Evolutionary conservation across 2,888 invertebrate genomes (phyloP), one percentile per base, ranked within the genome.

Genomic region (Cheiracanthium punctorium): DNA sequence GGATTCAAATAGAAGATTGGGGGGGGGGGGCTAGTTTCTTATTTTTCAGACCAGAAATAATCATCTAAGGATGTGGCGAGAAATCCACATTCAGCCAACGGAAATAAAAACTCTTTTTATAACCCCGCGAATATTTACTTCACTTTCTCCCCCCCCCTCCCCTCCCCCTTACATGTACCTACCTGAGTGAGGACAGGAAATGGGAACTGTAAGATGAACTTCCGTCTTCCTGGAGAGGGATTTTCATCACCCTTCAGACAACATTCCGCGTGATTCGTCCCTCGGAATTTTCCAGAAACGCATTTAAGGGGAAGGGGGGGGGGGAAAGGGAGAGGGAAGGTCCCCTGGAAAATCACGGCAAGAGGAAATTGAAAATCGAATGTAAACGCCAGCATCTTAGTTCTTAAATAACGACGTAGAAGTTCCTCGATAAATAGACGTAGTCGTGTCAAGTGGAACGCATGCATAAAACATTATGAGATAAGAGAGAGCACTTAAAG

Each of bases 131-230:
- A 58, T 58, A 58, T 58, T 58, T 58, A 58, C 24, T 12, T 58
- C 24, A 17, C 58, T 17, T 17, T 10, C 58, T 58, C 58, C 17
- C 12, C 24, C 58, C 58, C 58, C n/a, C 58, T 17, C 17, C 2
- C 58, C 24, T 24, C 17, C 12, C 24, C 58, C 58, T 24, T 58
- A 58, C 24, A 58, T 58, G 24, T 24, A 58, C 58, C 58, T 58
- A 17, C 20, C 24, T 24, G 58, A 58, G 58, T 58, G 24, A 17
- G 58, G 24, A 58, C 58, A 58, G 58, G 58, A 58, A 58, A 58
- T 58, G 58, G 24, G 58, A 58, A 58, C 58, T 58, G 58, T 58
- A 58, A 24, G 58, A 58, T 58, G 58, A 58, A 58, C 58, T 58
- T 58, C 58, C 58, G 58, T 58, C 24, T 58, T 58, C 58, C 58